Evolutionary conservation across 2,888 invertebrate genomes (phyloP).

Genomic region (Sminthurides aquaticus): DNA sequence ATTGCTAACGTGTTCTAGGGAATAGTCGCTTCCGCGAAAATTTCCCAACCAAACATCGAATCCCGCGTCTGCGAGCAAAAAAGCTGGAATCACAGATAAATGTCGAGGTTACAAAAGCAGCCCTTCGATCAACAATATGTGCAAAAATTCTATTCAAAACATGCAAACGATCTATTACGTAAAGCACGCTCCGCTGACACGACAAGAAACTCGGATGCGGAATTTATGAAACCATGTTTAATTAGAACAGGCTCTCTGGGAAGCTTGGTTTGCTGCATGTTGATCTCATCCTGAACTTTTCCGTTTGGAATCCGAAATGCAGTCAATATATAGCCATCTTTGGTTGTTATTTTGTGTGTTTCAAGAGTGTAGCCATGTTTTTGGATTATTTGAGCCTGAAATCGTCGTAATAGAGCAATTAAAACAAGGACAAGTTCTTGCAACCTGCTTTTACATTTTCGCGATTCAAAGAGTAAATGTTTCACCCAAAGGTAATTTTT

Average conservation of each 20-base stretch:
- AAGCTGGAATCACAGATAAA: not conserved
- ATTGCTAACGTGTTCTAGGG: not conserved
- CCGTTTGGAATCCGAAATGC: not conserved
- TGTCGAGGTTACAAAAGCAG: not conserved
- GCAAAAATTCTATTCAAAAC: no score
- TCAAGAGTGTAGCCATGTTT: not conserved
- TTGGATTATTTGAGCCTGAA: not conserved
- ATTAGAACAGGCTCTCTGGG: not conserved
- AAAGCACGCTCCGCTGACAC: constrained; percentile 1
- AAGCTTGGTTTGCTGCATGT: not conserved
- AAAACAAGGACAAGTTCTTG: no score
- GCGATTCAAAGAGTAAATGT: not conserved
- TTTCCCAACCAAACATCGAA: constrained; percentile 2
- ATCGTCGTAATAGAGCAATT: not conserved
- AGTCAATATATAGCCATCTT: constrained; percentile 2
- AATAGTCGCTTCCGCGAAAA: not conserved
- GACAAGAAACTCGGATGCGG: not conserved
- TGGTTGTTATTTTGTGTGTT: not conserved
- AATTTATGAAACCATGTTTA: not conserved
- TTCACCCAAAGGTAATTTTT: not conserved
- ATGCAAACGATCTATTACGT: no score
- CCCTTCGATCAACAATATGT: no score
- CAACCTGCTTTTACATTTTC: no score
- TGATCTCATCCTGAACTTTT: not conserved
- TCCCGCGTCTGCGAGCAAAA: not conserved